A percentile compares a stretch with the other conserved stretches of the same genome.
These are phyloP conservation scores for Sarcophaga carnaria DNA, from an alignment of 2,888 invertebrate genomes.

Conservation along the genomic window DNA sequence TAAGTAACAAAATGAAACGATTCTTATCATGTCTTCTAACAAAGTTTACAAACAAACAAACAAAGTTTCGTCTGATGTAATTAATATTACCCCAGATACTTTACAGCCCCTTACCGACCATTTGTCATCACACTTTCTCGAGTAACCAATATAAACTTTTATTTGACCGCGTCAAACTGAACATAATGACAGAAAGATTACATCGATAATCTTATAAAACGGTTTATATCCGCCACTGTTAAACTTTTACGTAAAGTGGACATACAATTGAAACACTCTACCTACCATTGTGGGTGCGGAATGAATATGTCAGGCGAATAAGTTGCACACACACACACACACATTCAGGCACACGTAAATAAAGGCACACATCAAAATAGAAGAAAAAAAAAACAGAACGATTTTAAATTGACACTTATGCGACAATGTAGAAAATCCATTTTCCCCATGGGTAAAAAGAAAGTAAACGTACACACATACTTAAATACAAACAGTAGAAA, in stretches of 20 bases:
- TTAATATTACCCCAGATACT: too few species aligned
- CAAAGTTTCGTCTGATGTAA: too few species aligned
- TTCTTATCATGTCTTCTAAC: too few species aligned
- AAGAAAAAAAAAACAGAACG: neutral
- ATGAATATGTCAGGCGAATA: slow-evolving; percentile 35
- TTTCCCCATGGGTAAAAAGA: slow-evolving; percentile 36
- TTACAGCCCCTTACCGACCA: too few species aligned
- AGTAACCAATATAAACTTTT: too few species aligned
- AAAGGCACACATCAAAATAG: neutral
- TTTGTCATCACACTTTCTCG: too few species aligned
- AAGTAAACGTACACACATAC: neutral
- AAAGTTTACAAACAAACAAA: too few species aligned
- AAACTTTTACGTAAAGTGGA: slow-evolving; percentile 17
- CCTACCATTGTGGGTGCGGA: slow-evolving; percentile 31
- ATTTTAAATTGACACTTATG: slow-evolving; percentile 65
- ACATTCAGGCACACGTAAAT: neutral
- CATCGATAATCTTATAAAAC: too few species aligned
- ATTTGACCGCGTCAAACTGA: too few species aligned
- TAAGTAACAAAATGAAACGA: too few species aligned
- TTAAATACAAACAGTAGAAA: too few species aligned
- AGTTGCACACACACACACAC: slow-evolving; percentile 7
- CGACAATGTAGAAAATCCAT: slow-evolving; percentile 65
- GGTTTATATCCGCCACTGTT: slow-evolving; percentile 5
- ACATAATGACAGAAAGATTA: too few species aligned
- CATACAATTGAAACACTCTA: slow-evolving; percentile 32